Evolutionary conservation across 2,113 vertebrate species (phyloP), one percentile per base, ranked within the genome.

Genomic region (Thymallus thymallus): DNA sequence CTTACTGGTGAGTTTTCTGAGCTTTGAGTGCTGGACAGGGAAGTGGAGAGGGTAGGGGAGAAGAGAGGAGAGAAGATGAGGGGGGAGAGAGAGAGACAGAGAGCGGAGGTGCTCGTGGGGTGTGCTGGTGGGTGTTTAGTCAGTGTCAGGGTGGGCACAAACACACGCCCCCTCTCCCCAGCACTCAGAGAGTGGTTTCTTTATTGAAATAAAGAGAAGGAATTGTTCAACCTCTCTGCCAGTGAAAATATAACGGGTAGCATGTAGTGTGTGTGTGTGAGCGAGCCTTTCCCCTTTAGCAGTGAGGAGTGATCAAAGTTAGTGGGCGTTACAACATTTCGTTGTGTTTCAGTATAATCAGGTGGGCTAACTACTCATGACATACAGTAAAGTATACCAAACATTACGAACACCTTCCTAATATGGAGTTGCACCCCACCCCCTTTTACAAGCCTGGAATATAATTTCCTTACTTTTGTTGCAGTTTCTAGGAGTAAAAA

Each of bases 141-240:
- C 13, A 55, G 51, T 1, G 26, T 26, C 26, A 26, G 26, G 18
- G 51, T 16, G 51, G 2, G 24, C 77, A 63, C 61, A 13, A 22
- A 48, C 61, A 22, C 35, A n/a, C 51, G 61, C 46, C 30, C 12
- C 58, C 64, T 24, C 69, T 69, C 78, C 63, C 30, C 35, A 56
- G 22, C 70, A 73, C 75, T 65, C 26, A 81, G 68, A 75, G 70
- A 85, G 86, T 80, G 86, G 86, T 87, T 76, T 46, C 60, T 71
- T 66, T 82, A 81, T 82, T 85, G 70, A 88, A 88, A 90, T 88
- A 88, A 85, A 78, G 82, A 76, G 65, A 73, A 80, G 73, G 69
- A 65, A 76, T 75, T 66, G 78, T 76, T 72, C 26, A 30, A 69
- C 69, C 68, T 71, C 55, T 69, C 64, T 85, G 87, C 87, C 87